Conservation (phyloP, 2,797 vertebrate genomes). For the Poeciliopsis presidionis region DNA sequence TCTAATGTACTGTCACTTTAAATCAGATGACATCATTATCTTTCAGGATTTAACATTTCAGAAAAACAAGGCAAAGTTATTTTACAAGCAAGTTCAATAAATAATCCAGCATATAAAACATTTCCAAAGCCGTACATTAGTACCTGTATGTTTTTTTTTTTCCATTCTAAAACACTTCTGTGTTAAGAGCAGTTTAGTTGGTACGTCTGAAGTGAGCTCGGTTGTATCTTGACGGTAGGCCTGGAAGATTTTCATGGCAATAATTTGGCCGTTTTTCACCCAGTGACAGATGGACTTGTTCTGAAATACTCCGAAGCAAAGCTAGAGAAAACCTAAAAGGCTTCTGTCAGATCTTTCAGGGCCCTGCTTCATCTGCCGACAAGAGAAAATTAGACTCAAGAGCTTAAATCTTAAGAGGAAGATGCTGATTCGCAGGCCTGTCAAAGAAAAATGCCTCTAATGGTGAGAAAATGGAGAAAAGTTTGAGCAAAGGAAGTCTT, state of each 20-base stretch:
- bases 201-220: background rate
- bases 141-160: background rate
- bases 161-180: background rate
- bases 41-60: background rate
- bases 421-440: background rate
- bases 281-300: background rate
- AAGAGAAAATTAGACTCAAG: constrained; percentile 1
- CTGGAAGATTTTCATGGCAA: constrained; percentile 19
- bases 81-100: background rate
- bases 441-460: constrained; percentile 6
- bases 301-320: constrained; percentile 1
- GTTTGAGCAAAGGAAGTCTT: background rate
- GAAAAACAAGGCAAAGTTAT: background rate
- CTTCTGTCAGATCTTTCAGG: constrained; percentile 20
- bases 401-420: constrained; percentile 10
- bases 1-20: background rate
- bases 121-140: background rate
- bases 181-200: constrained; percentile 8
- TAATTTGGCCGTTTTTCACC: constrained; percentile 20
- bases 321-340: constrained; percentile 20
- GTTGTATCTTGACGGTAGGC: constrained; percentile 28
- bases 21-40: background rate
- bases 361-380: constrained; percentile 4
- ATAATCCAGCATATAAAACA: background rate
- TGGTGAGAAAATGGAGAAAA: background rate